Base-by-base conservation (phyloP, 2,113 vertebrate species). In the Tupaia chinensis region DNA sequence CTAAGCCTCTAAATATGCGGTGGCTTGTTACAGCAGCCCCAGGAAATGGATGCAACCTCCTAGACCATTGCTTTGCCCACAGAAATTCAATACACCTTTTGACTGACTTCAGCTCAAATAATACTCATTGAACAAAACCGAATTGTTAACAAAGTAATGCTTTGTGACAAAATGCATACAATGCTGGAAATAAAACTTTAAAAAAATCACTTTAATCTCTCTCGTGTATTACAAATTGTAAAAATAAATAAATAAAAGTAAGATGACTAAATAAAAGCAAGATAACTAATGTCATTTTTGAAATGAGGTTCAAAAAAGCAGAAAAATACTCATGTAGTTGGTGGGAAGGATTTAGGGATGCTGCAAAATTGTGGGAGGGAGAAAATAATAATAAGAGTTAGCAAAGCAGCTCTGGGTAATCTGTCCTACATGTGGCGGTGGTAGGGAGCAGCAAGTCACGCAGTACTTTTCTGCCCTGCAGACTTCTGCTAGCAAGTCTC, bases 11-110 rank as follows among this genome's bases (percentile, higher is more conserved):
- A 69, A 69, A 79, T 44, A 12, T 65, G 12, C 72, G 34, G 34
- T 60, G 72, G 72, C 22, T 94, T 88, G 7, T 70, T 80, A 93
- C 0, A 61, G 65, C 16, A 93, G 9, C 22, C 29, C 27, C 13
- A 82, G 63, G 17, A 85, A 93, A 84, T 3, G 9, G 79, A 60
- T 25, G 65, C 17, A 58, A 44, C 56, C 34, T 61, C 9, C 25
- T 54, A 79, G 9, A 60, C 34, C 27, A 13, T 19, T 63, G 29
- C 13, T 78, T 84, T 84, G 29, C 7, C 66, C 15, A 69, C 12
- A 94, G 81, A 95, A 93, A 95, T 76, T 88, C 63, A 74, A 65
- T 65, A 34, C 7, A 25, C 60, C 68, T 88, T 7, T 27, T 89
- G 32, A 78, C 19, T 68, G 32, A 68, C 76, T 80, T 94, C 25